Base-by-base conservation (phyloP, 2,888 invertebrate genomes). In the Troides aeacus region DNA sequence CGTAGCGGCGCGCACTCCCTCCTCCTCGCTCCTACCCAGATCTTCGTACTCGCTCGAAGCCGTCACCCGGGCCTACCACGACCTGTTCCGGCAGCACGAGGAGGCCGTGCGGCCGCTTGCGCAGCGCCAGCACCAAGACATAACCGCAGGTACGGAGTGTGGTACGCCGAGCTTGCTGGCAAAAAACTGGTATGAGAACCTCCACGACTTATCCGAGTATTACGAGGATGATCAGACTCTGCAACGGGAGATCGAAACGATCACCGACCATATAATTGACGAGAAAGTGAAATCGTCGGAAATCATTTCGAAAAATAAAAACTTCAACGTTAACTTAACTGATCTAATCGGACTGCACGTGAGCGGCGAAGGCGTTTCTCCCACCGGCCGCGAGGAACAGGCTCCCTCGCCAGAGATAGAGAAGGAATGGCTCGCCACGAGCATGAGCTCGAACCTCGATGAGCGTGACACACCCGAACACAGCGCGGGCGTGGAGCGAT, bases 211-310 rank as follows among this genome's bases (percentile, higher is more conserved):
- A 71, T 86, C 92, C 18, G 89, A 93, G 75, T 93, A 89, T 77
- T 93, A 93, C 78, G 93, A 93, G 64, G 91, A 93, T 76, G 92
- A 93, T 77, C 86, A 83, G 73, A 76, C 78, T 56, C 77, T 92
- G 77, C 83, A 81, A 72, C 76, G 84, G 75, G 86, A 89, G 77
- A 84, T 92, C 30, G 88, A 90, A 77, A 82, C 77, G 21, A 86
- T 93, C 74, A 85, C 88, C 58, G 88, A 92, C 74, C 79, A 81
- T 50, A 81, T 89, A 66, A 81, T 90, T 71, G 66, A 81, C 6
- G 85, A 90, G 21, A 84, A 89, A 75, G 79, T 89, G 12, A 78
- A 81, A 61, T 73, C 76, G 3, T 70, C 74, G 1, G 84, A 81
- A 21, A 39, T 10, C 39, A 39, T 7, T 39, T 39, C 39, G 1